Base-by-base conservation (phyloP, 1,140 invertebrate species). In the Drosophila jambulina region DNA sequence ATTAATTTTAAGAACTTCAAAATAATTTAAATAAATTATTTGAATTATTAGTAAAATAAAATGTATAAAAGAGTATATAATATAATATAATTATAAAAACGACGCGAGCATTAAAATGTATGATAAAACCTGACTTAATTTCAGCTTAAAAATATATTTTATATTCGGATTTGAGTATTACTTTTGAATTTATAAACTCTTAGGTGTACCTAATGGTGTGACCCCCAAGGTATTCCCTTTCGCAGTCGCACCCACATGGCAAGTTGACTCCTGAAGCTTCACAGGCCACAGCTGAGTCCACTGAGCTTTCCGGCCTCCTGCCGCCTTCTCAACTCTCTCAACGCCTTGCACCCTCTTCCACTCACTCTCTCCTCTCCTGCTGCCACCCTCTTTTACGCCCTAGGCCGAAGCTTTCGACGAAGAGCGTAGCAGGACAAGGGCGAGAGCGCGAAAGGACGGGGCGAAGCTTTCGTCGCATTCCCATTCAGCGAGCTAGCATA, bases 261-360 rank as follows among this genome's bases (percentile, higher is more conserved):
- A 49, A 78, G 57, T 78, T 78, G 76, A 78, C 76, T 78, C 75
- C 53, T 78, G 75, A 78, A 78, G 75, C 75, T 78, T 78, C 74
- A 36, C 63, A 69, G 51, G 48, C 49, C 75, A 78, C 70, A 74
- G 70, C 70, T 74, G 70, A 74, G 70, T 69, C 63, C 75, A 46
- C 36, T 21, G 51, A 78, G 75, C 75, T 78, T 78, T 75, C 48
- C 70, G 36, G 68, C 70, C 43, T 19, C 34, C 45, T 51, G 48
- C 8, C 32, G 23, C 60, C 67, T 29, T 23, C 32, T 23, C 15
- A 27, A 15, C 23, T 25, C 43, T 13, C 10, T 38, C 21, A 54
- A 21, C 32, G 51, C 19, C 36, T 21, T 29, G 21, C 53, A 12
- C 1, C 17, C 29, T 13, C 19, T n/a, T 38, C 32, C 25, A 32